These are phyloP conservation scores for Tolypeutes matacus DNA, from an alignment of 2,797 vertebrate genomes.

Conservation along the genomic window DNA sequence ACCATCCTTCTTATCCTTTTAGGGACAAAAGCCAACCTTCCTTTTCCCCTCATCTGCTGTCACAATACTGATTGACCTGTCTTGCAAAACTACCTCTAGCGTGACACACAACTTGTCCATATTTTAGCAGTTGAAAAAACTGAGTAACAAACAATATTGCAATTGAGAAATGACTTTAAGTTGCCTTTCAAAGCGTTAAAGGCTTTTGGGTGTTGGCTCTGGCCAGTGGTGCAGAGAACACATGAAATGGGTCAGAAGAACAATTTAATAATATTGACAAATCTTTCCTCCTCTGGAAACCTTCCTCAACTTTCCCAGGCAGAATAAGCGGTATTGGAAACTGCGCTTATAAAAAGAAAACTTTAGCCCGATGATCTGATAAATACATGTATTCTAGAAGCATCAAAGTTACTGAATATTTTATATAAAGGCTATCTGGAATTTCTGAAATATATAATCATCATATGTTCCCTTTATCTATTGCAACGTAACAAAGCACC, in stretches of 20 bases:
- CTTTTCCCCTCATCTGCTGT: constrained; percentile 7
- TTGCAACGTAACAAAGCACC: neutral
- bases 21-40: neutral
- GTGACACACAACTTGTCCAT: constrained; percentile 28
- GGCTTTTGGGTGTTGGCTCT: neutral
- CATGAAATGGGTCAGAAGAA: neutral
- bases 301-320: neutral
- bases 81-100: constrained; percentile 41
- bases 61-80: constrained; percentile 12
- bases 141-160: constrained; percentile 28
- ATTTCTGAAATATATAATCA: constrained; percentile 23
- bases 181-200: constrained; percentile 52
- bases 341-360: neutral
- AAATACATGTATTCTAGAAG: neutral
- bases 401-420: constrained; percentile 35
- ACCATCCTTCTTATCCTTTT: constrained; percentile 29
- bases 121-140: constrained; percentile 48
- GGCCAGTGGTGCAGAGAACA: neutral
- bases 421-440: constrained; percentile 35
- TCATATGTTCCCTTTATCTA: neutral
- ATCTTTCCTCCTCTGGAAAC: neutral
- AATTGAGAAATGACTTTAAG: constrained; percentile 42
- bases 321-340: neutral
- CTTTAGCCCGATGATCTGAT: neutral
- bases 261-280: constrained; percentile 10